Base-by-base conservation (phyloP, 2,113 vertebrate genomes). In the Sander lucioperca region DNA sequence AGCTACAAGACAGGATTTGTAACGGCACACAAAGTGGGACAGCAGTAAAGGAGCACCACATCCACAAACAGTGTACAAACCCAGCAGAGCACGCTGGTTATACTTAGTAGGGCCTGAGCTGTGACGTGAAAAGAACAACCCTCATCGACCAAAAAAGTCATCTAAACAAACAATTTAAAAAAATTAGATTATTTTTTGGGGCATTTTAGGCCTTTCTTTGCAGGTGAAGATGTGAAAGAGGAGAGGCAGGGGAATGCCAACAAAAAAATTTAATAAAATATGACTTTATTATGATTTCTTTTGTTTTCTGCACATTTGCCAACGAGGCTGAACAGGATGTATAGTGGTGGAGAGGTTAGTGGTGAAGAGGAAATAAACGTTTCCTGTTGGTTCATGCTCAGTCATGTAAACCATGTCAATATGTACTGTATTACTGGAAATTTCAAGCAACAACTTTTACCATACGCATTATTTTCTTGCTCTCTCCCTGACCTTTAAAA, bases 321-420 rank as follows among this genome's bases (percentile, higher is more conserved):
- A 27, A 9, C 5, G 2, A 4, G n/a, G 11, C 54, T 65, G 54
- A 74, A 68, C 63, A 53, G 63, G 63, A 81, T 67, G 56, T 15
- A 36, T 2, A 14, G 5, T 45, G 25, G 16, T 56, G 4, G 1
- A 21, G 36, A 8, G 6, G 36, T 39, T 12, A 5, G 23, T 18
- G 39, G 0, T 23, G 43, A 19, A 58, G 36, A 80, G 59, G 68
- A 73, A 57, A 79, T 79, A 21, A 15, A 64, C 19, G 58, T 33
- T 67, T 81, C 62, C 54, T 50, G 53, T 16, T 30, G 8, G 13
- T 33, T 50, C 8, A 39, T 0, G 2, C 15, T 69, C 8, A 9
- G 39, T 2, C 39, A 33, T 33, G 33, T 7, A 33, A 33, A 33
- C 5, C 33, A 33, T 6, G 33, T 33, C 6, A 33, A 33, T 6